Evolutionary conservation across 1,140 invertebrate species (phyloP), one percentile per base, ranked within the genome.

Genomic region (Drosophila albomicans): DNA sequence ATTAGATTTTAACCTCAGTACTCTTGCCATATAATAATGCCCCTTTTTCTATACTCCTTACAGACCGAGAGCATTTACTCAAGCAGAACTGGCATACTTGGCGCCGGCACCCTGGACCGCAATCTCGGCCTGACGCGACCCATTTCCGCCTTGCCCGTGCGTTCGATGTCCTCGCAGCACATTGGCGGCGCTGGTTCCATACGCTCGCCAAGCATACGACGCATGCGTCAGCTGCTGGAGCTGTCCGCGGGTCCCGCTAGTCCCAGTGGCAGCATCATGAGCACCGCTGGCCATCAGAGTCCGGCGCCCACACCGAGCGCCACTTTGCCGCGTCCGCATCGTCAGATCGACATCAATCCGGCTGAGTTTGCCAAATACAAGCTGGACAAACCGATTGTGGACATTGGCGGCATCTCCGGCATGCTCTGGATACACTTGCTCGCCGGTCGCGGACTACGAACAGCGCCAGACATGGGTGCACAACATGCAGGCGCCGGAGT

Each of bases 311-410:
- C 95, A 84, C 96, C 95, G 15, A 96, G 96, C 59, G 96, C 96
- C 3, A 95, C 96, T 25, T 94, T 96, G 82, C 96, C 96, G 35
- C 94, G 95, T 82, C 94, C 94, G 77, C 94, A 95, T 82, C 94
- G 96, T 90, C 95, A 97, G 91, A 94, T 98, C 81, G 97, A 97
- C 92, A 97, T 98, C 82, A 97, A 98, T 94, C 96, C 97, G 85
- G 96, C 96, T 95, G 97, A 98, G 93, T 98, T 98, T 93, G 94
- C 97, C 81, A 98, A 98, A 93, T 98, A 98, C 93, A 98, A 98
- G 93, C 95, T 97, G 91, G 97, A 98, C 82, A 97, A 97, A 89
- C 95, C 96, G 7, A 94, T 84, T 79, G 93, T 92, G 75, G 94
- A 90, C 20, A 93, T 94, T 20, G 94, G 94, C 58, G 96, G 97